These are phyloP conservation scores for Oreochromis aureus DNA, from an alignment of 2,113 vertebrate species.

Conservation along the genomic window DNA sequence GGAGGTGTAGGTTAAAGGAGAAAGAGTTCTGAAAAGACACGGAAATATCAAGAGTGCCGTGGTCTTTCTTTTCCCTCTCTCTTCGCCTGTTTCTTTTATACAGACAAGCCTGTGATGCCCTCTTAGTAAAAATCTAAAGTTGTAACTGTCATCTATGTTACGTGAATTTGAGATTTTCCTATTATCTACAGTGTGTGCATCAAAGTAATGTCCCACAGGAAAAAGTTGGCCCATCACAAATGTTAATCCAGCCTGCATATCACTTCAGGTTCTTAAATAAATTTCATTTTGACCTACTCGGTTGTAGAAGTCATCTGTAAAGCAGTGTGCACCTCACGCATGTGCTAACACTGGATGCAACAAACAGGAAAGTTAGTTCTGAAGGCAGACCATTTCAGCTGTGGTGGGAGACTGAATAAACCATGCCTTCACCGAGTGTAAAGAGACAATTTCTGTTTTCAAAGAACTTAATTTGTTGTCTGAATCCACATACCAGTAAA, in stretches of 20 bases:
- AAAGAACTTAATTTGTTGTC: background rate
- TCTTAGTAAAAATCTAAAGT: background rate
- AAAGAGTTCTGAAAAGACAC: background rate
- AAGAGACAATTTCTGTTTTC: background rate
- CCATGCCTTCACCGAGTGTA: background rate
- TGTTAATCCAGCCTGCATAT: background rate
- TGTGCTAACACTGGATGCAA: background rate
- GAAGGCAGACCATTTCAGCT: background rate
- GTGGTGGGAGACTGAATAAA: background rate
- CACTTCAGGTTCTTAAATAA: background rate
- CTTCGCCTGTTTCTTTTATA: background rate
- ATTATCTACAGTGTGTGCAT: background rate
- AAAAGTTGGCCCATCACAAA: background rate
- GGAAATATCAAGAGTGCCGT: background rate
- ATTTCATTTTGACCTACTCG: background rate
- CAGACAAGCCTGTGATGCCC: background rate
- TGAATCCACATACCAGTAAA: background rate
- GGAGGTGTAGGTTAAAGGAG: background rate
- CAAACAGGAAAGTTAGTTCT: background rate
- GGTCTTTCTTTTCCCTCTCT: background rate
- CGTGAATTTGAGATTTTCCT: background rate
- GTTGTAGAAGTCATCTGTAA: background rate
- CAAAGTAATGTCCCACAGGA: background rate
- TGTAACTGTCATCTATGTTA: background rate
- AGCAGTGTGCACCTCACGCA: background rate